Evolutionary conservation across 2,113 vertebrate species (phyloP), one percentile per base, ranked within the genome.

Genomic region (Lonchura striata): DNA sequence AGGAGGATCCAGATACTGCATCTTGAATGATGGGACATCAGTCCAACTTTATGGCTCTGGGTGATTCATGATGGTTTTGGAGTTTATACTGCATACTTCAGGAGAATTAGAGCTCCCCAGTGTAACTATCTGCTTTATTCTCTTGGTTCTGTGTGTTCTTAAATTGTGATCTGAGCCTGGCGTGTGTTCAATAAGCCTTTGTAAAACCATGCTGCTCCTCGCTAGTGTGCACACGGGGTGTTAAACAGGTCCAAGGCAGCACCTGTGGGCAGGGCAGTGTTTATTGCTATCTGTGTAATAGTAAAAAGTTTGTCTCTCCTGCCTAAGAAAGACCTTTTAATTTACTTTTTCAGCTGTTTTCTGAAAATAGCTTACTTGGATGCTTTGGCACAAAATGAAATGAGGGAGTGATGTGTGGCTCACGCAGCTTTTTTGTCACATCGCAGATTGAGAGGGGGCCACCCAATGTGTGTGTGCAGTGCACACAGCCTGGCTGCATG

Each of bases 201-300:
- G 33, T 57, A 66, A 88, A 90, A 23, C 71, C 19, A 1, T 15
- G 6, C 49, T 84, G 49, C 49, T 68, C 44, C 33, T 80, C 3
- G 1, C 35, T 39, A 6, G 2, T 12, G 3, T n/a, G 68, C 0
- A 0, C 10, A 5, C 1, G 10, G 1, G 2, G 1, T 52, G 3
- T 69, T 65, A 25, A 11, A 42, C 24, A 41, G 69, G 39, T 60
- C 39, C 2, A 5, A 72, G 79, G 85, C 33, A 72, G 41, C 68
- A 47, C 27, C 15, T 5, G 1, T 19, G 17, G 59, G 22, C 10
- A 4, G 31, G 46, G 33, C n/a, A 35, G 3, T 64, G 13, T 24
- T 44, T 37, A 13, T 44, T 68, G 33, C 30, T 33, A 1, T 12
- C 35, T 50, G 10, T 23, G 2, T 50, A n/a, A 16, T 8, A 53